Percentiles rank a stretch among this genome's conserved stretches.
These are phyloP conservation scores for Melanerpes formicivorus DNA, from an alignment of 2,113 vertebrate species.

Conservation along the genomic window DNA sequence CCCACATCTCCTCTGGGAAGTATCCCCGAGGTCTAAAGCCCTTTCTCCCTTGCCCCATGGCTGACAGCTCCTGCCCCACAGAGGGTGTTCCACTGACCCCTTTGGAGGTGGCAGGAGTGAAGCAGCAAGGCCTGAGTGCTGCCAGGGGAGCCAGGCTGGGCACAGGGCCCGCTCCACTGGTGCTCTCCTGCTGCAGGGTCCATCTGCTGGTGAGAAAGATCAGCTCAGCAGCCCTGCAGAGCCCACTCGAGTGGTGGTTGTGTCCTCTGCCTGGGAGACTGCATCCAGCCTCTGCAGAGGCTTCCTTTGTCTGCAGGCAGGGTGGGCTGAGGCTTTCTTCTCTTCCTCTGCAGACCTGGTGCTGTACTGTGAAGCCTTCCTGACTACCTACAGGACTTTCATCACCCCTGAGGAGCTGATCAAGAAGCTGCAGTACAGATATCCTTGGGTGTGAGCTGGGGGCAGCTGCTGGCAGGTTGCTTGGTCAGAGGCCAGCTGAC, in stretches of 20 bases:
- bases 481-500: not conserved
- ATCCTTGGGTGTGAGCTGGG: slow-evolving; percentile 80
- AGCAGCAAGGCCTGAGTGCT: not conserved
- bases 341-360: slow-evolving; percentile 85
- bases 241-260: accelerated
- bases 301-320: not conserved
- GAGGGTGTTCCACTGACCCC: not conserved
- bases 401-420: slow-evolving; percentile 97
- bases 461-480: not conserved
- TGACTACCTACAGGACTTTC: slow-evolving; percentile 98
- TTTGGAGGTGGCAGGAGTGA: not conserved
- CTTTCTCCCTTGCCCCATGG: not conserved
- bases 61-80: not conserved
- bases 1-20: not conserved
- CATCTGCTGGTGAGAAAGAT: slow-evolving; percentile 43
- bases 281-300: not conserved
- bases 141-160: not conserved
- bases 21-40: not conserved
- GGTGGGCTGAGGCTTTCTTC: not conserved
- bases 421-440: slow-evolving; percentile 98
- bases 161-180: not conserved
- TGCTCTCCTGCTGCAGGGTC: slow-evolving; percentile 7
- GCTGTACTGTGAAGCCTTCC: slow-evolving; percentile 97
- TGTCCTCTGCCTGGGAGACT: not conserved
- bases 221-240: not conserved